Percentiles rank a stretch among this genome's conserved stretches.
phyloP scores from a whole-genome alignment of 1,140 invertebrate species.

The Drosophila erecta region DNA sequence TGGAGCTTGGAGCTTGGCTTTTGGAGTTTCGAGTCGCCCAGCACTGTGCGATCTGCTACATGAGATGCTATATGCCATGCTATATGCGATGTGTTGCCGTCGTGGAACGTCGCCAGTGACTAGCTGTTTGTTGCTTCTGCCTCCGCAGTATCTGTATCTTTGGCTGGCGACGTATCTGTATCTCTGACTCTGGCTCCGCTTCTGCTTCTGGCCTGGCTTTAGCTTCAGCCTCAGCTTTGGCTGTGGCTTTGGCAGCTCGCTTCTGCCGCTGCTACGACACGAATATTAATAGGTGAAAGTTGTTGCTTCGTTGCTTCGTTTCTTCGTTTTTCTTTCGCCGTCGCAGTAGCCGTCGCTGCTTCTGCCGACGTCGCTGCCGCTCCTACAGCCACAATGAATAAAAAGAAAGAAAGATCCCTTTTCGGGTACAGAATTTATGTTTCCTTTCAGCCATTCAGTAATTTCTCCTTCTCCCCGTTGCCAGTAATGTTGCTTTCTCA shows the following conservation, averaged over 20 bases:
- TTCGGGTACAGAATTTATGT: constrained; percentile 59
- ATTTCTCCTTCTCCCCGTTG: constrained; percentile 41
- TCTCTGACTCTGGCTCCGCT: neutral
- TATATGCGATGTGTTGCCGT: constrained; percentile 51
- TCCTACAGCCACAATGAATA: constrained; percentile 5
- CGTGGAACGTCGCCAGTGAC: constrained; percentile 63
- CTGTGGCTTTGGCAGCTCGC: constrained; percentile 50
- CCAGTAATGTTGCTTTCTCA: constrained; percentile 3
- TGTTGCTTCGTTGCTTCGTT: constrained; percentile 72
- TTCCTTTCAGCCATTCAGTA: constrained; percentile 53
- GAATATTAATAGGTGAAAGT: constrained; percentile 85
- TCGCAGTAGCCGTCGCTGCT: constrained; percentile 14
- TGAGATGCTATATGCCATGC: constrained; percentile 24
- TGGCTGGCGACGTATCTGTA: constrained; percentile 8
- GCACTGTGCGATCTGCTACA: constrained; percentile 22
- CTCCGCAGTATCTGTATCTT: constrained; percentile 57
- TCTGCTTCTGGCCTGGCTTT: constrained; percentile 5
- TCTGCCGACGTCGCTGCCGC: constrained; percentile 14
- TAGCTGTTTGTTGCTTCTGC: constrained; percentile 60
- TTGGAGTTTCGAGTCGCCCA: constrained; percentile 38
- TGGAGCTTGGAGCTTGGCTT: constrained; percentile 12
- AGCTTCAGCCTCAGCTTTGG: constrained; percentile 23
- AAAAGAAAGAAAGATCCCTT: constrained; percentile 51
- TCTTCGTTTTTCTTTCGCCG: constrained; percentile 48
- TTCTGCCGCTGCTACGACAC: constrained; percentile 71